Conservation (phyloP, 2,797 vertebrate species). For the Enteromius treurensis region DNA sequence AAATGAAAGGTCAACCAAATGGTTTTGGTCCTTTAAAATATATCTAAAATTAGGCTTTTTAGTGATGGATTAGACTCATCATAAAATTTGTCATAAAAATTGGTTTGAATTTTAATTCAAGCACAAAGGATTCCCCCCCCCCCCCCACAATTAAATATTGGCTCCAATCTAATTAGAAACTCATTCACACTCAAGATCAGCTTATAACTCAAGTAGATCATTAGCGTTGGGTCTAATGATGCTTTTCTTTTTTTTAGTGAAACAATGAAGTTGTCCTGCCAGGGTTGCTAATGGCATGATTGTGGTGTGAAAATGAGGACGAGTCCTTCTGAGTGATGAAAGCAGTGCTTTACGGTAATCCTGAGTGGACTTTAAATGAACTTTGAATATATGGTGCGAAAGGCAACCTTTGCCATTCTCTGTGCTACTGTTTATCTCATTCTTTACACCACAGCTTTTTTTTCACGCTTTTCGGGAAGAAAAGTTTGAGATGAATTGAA, state of each 20-base stretch:
- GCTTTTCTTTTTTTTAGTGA: constrained; percentile 27
- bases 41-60: no score
- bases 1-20: no score
- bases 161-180: constrained; percentile 28
- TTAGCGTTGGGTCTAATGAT: constrained; percentile 22
- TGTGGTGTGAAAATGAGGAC: constrained; percentile 24
- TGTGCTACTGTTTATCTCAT: constrained; percentile 2
- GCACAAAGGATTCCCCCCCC: not conserved
- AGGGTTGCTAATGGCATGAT: constrained; percentile 33
- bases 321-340: not conserved
- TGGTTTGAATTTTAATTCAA: no score
- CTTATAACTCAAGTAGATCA: not conserved
- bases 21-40: no score
- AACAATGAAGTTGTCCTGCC: constrained; percentile 40
- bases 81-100: no score
- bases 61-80: no score
- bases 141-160: not conserved
- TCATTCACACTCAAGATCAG: not conserved
- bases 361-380: constrained; percentile 40
- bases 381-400: constrained; percentile 10
- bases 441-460: constrained; percentile 1
- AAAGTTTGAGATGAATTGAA: not conserved
- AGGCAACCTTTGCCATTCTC: constrained; percentile 12
- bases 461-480: not conserved
- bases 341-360: constrained; percentile 21